A percentile compares a stretch with the other conserved stretches of the same genome.
These are phyloP conservation scores for Ferrisia virgata DNA, from an alignment of 2,888 invertebrate genomes.

Conservation along the genomic window DNA sequence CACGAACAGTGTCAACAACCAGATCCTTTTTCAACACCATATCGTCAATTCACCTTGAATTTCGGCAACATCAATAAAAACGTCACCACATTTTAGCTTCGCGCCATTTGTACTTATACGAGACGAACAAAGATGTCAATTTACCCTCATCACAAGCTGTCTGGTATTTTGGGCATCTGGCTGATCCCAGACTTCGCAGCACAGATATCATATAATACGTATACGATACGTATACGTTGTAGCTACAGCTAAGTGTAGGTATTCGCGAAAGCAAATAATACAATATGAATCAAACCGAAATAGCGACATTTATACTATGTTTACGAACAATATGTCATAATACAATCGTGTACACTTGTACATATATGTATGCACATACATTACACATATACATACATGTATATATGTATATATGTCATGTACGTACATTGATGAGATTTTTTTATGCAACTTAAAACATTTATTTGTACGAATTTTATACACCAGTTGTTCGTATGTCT, in stretches of 20 bases:
- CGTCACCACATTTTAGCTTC: background rate
- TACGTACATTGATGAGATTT: background rate
- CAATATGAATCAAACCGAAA: background rate
- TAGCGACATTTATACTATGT: background rate
- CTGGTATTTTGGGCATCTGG: background rate
- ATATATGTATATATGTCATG: too few species aligned
- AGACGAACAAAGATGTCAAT: background rate
- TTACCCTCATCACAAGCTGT: background rate
- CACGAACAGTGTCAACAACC: background rate
- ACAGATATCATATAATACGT: background rate
- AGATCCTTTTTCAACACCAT: background rate
- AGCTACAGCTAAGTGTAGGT: too few species aligned
- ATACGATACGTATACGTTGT: background rate
- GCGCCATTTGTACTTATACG: background rate
- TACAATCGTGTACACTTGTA: background rate
- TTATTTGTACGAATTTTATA: too few species aligned
- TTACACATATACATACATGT: too few species aligned
- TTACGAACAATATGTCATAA: background rate
- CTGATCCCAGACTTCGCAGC: background rate
- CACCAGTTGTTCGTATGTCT: too few species aligned
- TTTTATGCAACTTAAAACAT: background rate
- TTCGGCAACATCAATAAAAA: background rate
- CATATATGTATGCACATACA: too few species aligned
- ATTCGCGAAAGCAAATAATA: background rate
- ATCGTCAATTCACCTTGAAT: background rate